A percentile compares a stretch with the other conserved stretches of the same genome.
Evolutionary conservation across 1,140 invertebrate species (phyloP).

Genomic region (Drosophila sp.): DNA sequence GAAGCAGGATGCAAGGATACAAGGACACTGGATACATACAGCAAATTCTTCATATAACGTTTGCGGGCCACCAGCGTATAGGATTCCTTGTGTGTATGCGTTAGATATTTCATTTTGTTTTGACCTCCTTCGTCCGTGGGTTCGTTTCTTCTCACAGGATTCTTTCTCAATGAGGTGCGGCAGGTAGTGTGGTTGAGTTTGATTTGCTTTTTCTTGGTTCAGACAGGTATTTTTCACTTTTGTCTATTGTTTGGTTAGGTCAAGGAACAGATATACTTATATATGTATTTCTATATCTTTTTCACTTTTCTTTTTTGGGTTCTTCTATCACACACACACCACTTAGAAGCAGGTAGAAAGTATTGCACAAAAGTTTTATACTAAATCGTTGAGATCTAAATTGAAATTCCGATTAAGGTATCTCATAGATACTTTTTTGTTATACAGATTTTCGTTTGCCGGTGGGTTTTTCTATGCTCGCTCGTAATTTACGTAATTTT

Average conservation of each 20-base stretch:
- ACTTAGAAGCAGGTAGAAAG: constrained; percentile 51
- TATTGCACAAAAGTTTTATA: constrained; percentile 65
- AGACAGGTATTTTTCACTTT: constrained; percentile 45
- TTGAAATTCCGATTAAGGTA: constrained; percentile 30
- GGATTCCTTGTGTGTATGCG: constrained; percentile 83
- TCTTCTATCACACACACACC: background rate
- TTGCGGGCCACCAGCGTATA: constrained; percentile 84
- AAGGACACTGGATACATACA: constrained; percentile 72
- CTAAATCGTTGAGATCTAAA: constrained; percentile 25
- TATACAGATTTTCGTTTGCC: background rate
- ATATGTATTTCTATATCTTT: background rate
- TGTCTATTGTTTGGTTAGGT: constrained; percentile 60
- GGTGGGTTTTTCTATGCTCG: background rate
- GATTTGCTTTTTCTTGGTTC: background rate
- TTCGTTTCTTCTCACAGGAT: background rate
- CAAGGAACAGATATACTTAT: constrained; percentile 28
- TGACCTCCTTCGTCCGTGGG: background rate
- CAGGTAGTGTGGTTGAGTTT: constrained; percentile 48
- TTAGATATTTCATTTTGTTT: constrained; percentile 84
- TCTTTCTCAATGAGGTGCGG: constrained; percentile 15
- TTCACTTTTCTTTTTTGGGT: constrained; percentile 1
- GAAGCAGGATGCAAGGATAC: constrained; percentile 26
- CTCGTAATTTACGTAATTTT: constrained; percentile 26
- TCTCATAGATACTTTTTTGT: constrained; percentile 31
- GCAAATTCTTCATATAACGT: constrained; percentile 84